These are phyloP conservation scores for Sphaerophoria taeniata DNA, from an alignment of 2,888 invertebrate species.

Conservation along the genomic window DNA sequence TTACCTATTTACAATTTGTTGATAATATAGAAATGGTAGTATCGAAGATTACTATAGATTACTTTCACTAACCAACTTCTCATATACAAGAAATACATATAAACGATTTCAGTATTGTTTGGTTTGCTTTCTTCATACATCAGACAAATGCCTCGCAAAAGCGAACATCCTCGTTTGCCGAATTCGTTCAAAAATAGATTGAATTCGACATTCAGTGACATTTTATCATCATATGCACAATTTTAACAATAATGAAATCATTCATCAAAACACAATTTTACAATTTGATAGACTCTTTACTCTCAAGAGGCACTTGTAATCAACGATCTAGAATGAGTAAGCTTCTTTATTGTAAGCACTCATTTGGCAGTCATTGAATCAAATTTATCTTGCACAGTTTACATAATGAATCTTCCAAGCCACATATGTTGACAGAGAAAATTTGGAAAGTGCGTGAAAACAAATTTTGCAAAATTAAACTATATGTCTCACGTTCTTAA, in stretches of 20 bases:
- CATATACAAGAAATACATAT: too few relatives aligned
- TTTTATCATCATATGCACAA: slow-evolving; percentile 68
- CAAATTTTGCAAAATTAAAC: too few relatives aligned
- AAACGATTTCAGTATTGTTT: not conserved
- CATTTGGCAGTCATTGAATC: slow-evolving; percentile 55
- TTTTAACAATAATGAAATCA: not conserved
- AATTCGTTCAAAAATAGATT: slow-evolving; percentile 68
- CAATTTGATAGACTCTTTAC: too few relatives aligned
- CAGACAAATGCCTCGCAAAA: slow-evolving; percentile 75
- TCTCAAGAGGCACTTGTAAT: slow-evolving; percentile 10
- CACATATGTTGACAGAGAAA: not conserved
- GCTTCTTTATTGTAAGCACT: slow-evolving; percentile 57
- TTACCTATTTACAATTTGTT: too few relatives aligned
- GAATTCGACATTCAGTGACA: slow-evolving; percentile 66
- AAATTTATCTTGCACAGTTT: slow-evolving; percentile 42
- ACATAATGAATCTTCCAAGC: slow-evolving; percentile 4
- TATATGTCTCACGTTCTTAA: too few relatives aligned
- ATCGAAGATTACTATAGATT: too few relatives aligned
- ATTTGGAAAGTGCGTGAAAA: slow-evolving; percentile 21
- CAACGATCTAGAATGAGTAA: slow-evolving; percentile 59
- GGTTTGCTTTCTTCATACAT: slow-evolving; percentile 20
- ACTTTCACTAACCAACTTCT: not conserved
- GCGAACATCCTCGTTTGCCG: slow-evolving; percentile 65
- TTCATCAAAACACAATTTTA: not conserved
- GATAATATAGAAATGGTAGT: too few relatives aligned